Evolutionary conservation across 2,888 invertebrate genomes (phyloP), one percentile per base, ranked within the genome.

Genomic region (Drosophila koepferae): DNA sequence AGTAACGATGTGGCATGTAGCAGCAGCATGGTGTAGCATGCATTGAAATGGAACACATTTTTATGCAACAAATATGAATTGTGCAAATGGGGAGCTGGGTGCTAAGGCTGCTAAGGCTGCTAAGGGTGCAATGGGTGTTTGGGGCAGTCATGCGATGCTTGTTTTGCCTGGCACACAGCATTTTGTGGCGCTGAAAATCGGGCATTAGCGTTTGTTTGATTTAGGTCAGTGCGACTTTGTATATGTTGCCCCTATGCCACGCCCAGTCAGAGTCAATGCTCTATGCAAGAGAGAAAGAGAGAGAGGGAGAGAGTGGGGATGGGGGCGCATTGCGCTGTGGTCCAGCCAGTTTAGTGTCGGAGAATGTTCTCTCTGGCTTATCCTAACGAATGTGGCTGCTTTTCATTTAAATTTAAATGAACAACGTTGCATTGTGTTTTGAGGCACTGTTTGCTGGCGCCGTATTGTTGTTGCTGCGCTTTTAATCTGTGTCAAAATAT

Each of bases 161-260:
- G 67, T 14, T 46, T 60, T 60, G 63, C 63, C 74, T 62, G 71
- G 59, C 64, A 58, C 62, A 64, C 80, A 72, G 68, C 63, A 82
- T 77, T 86, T 81, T 87, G 84, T 85, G 86, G 88, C 72, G 80
- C 74, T 84, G 74, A 77, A 77, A 87, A 87, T 87, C 84, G 85
- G 76, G 86, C 88, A 87, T 85, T 85, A 87, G 88, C 88, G 79
- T 84, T 81, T 83, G 84, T 83, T 84, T 87, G 84, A 85, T 85
- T 85, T 82, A 77, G 84, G 84, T 85, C 84, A 85, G 72, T 68
- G 72, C 77, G 69, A 77, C 74, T 64, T 69, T 69, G 41, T 51
- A 34, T 51, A 34, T 72, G 31, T 56, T 41, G 55, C 20, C 67
- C 75, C 68, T 20, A 28, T 53, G 63, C 59, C 82, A 71, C 68